Evolutionary conservation across 2,888 invertebrate species (phyloP).

Genomic region (Meiosimyza platycephala): DNA sequence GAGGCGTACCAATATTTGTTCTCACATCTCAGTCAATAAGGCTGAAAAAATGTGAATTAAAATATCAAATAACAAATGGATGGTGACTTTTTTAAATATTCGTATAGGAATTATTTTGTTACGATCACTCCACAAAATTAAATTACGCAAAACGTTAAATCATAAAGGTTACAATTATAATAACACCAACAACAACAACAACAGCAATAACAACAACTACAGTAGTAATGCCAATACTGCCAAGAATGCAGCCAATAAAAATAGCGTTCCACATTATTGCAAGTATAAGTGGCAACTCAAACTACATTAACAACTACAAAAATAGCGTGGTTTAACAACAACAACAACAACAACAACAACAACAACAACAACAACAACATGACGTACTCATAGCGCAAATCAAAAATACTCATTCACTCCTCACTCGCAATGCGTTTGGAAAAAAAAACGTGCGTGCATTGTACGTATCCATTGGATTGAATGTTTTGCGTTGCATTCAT

Average conservation of each 20-base stretch:
- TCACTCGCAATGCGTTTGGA: neutral
- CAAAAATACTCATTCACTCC: neutral
- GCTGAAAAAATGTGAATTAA: no score
- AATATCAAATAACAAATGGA: no score
- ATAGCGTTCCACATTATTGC: constrained; percentile 27
- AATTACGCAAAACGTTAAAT: no score
- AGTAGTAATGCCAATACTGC: neutral
- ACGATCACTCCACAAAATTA: no score
- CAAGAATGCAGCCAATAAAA: constrained; percentile 33
- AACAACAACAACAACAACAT: no score
- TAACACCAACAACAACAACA: neutral
- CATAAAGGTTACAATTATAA: no score
- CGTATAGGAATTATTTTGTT: no score
- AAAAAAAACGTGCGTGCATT: neutral
- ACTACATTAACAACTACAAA: constrained; percentile 12
- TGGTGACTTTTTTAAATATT: no score
- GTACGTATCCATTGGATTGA: neutral
- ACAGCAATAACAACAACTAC: neutral
- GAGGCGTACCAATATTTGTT: no score
- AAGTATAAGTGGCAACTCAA: neutral
- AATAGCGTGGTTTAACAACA: neutral
- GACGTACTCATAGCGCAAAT: neutral
- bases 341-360: no score
- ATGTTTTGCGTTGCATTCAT: constrained; percentile 14
- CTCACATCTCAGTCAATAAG: no score